These are phyloP conservation scores for Ophion costatus DNA, from an alignment of 2,888 invertebrate genomes.

Conservation along the genomic window DNA sequence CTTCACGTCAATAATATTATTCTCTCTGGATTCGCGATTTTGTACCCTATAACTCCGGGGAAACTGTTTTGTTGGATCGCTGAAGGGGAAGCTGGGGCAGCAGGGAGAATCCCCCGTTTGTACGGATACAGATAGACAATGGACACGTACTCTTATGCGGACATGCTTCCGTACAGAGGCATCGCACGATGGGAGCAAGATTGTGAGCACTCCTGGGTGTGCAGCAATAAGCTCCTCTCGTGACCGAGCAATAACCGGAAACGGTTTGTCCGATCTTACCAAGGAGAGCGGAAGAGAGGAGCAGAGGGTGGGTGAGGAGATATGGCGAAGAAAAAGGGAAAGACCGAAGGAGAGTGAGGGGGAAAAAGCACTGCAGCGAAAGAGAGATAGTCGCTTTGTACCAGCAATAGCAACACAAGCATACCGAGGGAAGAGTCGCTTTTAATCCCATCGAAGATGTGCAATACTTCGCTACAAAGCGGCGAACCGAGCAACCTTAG, in stretches of 20 bases:
- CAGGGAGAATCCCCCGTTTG: not conserved
- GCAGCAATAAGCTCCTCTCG: conserved; percentile 66
- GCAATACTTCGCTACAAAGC: conserved; percentile 44
- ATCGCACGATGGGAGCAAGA: conserved; percentile 20
- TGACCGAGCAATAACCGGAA: conserved; percentile 69
- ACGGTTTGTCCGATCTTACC: conserved; percentile 45
- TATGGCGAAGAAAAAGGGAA: not conserved
- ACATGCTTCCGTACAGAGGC: conserved; percentile 33
- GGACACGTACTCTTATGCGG: conserved; percentile 33
- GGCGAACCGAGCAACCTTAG: conserved; percentile 26
- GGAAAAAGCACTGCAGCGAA: conserved; percentile 6
- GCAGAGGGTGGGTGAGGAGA: conserved; percentile 32
- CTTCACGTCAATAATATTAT: conserved; percentile 63
- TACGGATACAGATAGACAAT: conserved; percentile 18
- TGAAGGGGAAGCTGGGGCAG: not conserved
- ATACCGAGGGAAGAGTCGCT: conserved; percentile 28
- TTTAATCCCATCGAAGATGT: conserved; percentile 62
- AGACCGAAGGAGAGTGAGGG: not conserved
- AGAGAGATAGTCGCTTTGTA: conserved; percentile 40
- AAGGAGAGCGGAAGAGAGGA: conserved; percentile 17
- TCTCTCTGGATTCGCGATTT: conserved; percentile 41
- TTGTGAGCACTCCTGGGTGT: conserved; percentile 38
- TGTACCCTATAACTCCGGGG: not conserved
- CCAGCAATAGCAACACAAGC: conserved; percentile 23
- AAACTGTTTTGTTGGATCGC: conserved; percentile 49